A percentile compares a stretch with the other conserved stretches of the same genome.
Conservation (phyloP, 2,888 invertebrate species). For the Therioaphis trifolii region DNA sequence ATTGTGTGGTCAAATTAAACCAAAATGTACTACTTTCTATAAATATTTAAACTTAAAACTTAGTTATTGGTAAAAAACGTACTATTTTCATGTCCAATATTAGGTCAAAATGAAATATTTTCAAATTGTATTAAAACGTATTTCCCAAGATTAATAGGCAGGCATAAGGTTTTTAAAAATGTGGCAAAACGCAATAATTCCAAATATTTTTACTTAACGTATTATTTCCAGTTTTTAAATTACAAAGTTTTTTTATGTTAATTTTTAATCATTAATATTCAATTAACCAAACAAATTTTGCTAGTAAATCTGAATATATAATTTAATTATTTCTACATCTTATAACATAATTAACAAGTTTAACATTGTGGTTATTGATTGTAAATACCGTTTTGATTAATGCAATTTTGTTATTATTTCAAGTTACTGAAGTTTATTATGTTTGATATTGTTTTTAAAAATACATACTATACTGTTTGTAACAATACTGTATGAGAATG, state of each 20-base stretch:
- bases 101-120: constrained; percentile 7
- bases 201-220: no score
- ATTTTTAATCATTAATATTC: background rate
- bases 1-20: background rate
- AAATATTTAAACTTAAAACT: background rate
- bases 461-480: background rate
- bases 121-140: constrained; percentile 3
- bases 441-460: background rate
- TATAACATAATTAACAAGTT: background rate
- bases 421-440: background rate
- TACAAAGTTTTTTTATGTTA: background rate
- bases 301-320: background rate
- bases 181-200: no score
- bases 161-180: no score
- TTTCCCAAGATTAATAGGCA: no score
- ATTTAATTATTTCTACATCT: background rate
- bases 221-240: no score
- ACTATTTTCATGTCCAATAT: constrained; percentile 10
- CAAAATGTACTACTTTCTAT: constrained; percentile 3
- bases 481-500: background rate
- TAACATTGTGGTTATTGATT: background rate
- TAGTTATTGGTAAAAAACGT: background rate
- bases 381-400: background rate
- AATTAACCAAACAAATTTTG: background rate
- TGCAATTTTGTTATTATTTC: background rate